Evolutionary conservation across 2,888 invertebrate genomes (phyloP), one percentile per base, ranked within the genome.

Genomic region (Pachydiplax longipennis): DNA sequence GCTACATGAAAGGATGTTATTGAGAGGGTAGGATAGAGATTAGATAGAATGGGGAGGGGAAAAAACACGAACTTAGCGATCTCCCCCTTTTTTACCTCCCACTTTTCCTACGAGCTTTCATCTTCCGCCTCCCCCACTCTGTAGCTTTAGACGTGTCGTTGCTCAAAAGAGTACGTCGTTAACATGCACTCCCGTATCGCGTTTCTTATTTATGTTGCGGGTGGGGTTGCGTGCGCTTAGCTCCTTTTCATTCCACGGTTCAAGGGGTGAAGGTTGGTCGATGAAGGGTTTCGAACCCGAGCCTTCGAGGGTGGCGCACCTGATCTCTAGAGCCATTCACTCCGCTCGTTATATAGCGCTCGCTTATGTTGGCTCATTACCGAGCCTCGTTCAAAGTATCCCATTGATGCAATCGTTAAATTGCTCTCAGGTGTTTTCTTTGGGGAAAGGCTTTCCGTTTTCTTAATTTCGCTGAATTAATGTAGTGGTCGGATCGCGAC

Each of bases 91-190:
- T n/a, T 4, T 44, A 18, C 40, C 8, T n/a, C 81, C 81, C 15
- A 80, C 15, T 18, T 37, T 22, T 65, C 65, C n/a, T 31, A 25
- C 35, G 37, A 35, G 15, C 61, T 65, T 87, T 87, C 37, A 65
- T 22, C 65, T 61, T 61, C 31, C 40, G 61, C 61, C 83, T 22
- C 18, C 25, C 48, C 44, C 81, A 3, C 37, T 3, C 25, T 22
- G 31, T 25, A 25, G 15, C 83, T 35, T 15, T 65, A 61, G 87
- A 40, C 87, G 35, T 48, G 87, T 87, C 87, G 35, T 61, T 61
- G 61, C 61, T 87, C 87, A 87, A 87, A 87, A 61, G 87, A 87
- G 37, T 61, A 61, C 61, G 61, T 87, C 87, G 87, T 87, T 87
- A 87, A 87, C 87, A 87, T 87, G 87, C 37, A 15, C 82, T 82